These are phyloP conservation scores for Solea solea DNA, from an alignment of 2,113 vertebrate species.

Conservation along the genomic window DNA sequence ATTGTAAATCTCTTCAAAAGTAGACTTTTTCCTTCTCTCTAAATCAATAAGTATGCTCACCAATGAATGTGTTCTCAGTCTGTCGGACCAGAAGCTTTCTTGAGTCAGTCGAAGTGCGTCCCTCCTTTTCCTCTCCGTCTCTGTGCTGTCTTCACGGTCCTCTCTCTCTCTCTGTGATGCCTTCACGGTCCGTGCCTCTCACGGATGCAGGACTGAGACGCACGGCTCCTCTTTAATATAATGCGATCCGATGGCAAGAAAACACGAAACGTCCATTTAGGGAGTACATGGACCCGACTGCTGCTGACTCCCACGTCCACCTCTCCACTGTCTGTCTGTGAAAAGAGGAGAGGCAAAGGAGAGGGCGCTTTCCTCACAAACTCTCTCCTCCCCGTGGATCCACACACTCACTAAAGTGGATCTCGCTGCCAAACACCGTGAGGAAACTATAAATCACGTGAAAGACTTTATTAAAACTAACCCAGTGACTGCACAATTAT, in stretches of 20 bases:
- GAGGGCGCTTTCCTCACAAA: constrained; percentile 15
- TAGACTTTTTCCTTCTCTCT: background rate
- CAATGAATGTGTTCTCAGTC: constrained; percentile 13
- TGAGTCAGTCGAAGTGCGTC: constrained; percentile 19
- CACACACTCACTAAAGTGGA: constrained; percentile 11
- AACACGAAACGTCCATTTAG: constrained; percentile 57
- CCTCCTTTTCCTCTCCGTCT: constrained; percentile 14
- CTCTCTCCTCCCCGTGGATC: constrained; percentile 20
- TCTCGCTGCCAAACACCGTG: background rate
- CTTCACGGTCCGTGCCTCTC: constrained; percentile 13
- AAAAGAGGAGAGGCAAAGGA: background rate
- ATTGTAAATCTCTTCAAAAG: too few relatives aligned
- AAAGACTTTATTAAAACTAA: background rate
- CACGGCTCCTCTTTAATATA: constrained; percentile 27
- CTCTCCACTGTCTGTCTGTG: constrained; percentile 5
- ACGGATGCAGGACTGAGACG: constrained; percentile 9
- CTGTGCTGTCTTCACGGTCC: background rate
- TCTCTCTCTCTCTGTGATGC: constrained; percentile 1
- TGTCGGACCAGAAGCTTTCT: constrained; percentile 4
- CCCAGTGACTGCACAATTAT: too few relatives aligned
- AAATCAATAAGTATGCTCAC: constrained; percentile 44
- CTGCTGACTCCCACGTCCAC: constrained; percentile 10
- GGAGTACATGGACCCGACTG: constrained; percentile 27
- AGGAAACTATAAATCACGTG: background rate
- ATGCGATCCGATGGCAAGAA: constrained; percentile 33